Conservation (phyloP, 2,113 vertebrate genomes). For the Paradoxurus hermaphroditus region DNA sequence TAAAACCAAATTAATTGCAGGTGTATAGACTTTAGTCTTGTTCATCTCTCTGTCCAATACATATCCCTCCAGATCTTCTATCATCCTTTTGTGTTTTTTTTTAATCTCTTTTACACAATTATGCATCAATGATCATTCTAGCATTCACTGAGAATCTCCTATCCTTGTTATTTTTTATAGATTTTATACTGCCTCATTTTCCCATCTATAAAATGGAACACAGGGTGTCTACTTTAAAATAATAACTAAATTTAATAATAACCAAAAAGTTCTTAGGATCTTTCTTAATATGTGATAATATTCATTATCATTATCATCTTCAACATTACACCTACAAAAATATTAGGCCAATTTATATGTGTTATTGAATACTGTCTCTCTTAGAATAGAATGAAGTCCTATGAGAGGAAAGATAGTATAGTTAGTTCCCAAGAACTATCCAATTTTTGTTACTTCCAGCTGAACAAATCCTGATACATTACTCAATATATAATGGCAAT, state of each 20-base stretch:
- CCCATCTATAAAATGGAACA: neutral
- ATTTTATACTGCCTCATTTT: neutral
- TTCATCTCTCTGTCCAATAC: neutral
- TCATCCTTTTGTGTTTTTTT: neutral
- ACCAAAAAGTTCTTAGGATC: neutral
- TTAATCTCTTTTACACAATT: neutral
- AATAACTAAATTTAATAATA: neutral
- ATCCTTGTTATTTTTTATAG: neutral
- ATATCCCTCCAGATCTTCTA: neutral
- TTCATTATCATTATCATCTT: neutral
- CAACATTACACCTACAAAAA: neutral
- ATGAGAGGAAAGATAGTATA: no score
- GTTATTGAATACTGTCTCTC: neutral
- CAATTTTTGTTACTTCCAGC: neutral
- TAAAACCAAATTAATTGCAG: neutral
- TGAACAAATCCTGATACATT: neutral
- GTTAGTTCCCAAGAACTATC: no score
- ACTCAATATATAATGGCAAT: neutral
- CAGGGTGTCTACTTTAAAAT: neutral
- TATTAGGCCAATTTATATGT: neutral
- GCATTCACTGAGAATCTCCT: neutral
- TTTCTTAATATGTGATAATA: neutral
- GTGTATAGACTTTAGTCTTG: fast-evolving
- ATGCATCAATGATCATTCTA: neutral
- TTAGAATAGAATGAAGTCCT: neutral